Percentiles rank a stretch among this genome's conserved stretches.
These are phyloP conservation scores for Cydia fagiglandana DNA, from an alignment of 1,140 invertebrate species.

Conservation along the genomic window DNA sequence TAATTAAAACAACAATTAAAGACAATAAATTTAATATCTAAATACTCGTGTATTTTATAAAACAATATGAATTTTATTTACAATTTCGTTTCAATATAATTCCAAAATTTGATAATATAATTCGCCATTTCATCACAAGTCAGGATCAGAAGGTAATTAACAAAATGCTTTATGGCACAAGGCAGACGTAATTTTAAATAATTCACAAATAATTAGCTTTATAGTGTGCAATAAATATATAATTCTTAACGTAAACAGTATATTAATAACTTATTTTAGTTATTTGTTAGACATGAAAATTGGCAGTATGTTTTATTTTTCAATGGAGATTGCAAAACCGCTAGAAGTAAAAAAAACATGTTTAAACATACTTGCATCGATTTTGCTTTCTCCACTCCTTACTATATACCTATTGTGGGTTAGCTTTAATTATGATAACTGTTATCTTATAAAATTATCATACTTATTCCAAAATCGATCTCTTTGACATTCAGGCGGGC, in stretches of 20 bases:
- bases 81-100: slow-evolving; percentile 28
- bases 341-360: neutral
- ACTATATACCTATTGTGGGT: neutral
- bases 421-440: neutral
- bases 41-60: slow-evolving; percentile 57
- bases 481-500: neutral
- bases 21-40: slow-evolving; percentile 70
- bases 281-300: slow-evolving; percentile 43
- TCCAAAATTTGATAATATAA: slow-evolving; percentile 23
- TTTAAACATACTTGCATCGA: neutral
- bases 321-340: slow-evolving; percentile 8
- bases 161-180: slow-evolving; percentile 58
- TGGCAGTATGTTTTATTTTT: slow-evolving; percentile 54
- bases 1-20: slow-evolving; percentile 55
- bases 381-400: neutral
- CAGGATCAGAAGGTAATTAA: slow-evolving; percentile 11
- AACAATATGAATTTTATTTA: slow-evolving; percentile 61
- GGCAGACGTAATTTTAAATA: slow-evolving; percentile 36
- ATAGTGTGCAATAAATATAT: slow-evolving; percentile 42
- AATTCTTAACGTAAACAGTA: slow-evolving; percentile 13
- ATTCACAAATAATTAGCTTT: slow-evolving; percentile 35
- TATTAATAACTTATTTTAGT: neutral
- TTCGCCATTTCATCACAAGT: slow-evolving; percentile 6
- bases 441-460: neutral
- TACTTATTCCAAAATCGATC: neutral